Conservation (phyloP, 2,888 invertebrate species). For the Conus canariensis region DNA sequence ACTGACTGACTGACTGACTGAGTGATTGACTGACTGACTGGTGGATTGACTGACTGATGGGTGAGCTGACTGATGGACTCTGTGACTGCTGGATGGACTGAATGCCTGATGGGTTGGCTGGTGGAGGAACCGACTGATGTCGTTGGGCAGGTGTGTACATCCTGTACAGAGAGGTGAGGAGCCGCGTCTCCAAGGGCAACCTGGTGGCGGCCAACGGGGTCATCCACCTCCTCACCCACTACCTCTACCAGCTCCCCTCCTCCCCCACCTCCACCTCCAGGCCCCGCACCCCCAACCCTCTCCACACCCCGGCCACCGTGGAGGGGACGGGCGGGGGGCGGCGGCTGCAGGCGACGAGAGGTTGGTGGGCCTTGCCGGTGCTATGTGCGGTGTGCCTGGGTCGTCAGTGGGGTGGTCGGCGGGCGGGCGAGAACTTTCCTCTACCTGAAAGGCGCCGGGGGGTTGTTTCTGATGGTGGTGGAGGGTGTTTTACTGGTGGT, state of each 20-base stretch:
- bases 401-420: neutral
- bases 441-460: no score
- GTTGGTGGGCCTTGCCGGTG: neutral
- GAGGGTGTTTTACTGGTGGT: neutral
- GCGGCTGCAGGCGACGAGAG: neutral
- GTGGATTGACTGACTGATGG: no score
- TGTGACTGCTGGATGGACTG: no score
- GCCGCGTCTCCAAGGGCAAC: slow-evolving; percentile 62
- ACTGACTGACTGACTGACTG: no score
- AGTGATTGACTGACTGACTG: no score
- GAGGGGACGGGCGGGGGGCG: neutral
- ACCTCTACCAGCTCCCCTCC: slow-evolving; percentile 59
- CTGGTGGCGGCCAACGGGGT: slow-evolving; percentile 68
- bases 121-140: no score
- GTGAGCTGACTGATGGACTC: no score
- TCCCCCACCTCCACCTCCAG: slow-evolving; percentile 49
- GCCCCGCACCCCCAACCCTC: slow-evolving; percentile 35
- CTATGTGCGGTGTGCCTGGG: neutral
- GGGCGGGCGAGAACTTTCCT: neutral
- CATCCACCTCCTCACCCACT: slow-evolving; percentile 67
- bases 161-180: slow-evolving; percentile 59
- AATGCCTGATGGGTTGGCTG: no score
- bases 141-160: slow-evolving; percentile 60
- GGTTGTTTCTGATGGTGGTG: neutral
- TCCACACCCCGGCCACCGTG: neutral